These are phyloP conservation scores for Calliopsis andreniformis DNA, from an alignment of 1,140 invertebrate species.

Conservation along the genomic window DNA sequence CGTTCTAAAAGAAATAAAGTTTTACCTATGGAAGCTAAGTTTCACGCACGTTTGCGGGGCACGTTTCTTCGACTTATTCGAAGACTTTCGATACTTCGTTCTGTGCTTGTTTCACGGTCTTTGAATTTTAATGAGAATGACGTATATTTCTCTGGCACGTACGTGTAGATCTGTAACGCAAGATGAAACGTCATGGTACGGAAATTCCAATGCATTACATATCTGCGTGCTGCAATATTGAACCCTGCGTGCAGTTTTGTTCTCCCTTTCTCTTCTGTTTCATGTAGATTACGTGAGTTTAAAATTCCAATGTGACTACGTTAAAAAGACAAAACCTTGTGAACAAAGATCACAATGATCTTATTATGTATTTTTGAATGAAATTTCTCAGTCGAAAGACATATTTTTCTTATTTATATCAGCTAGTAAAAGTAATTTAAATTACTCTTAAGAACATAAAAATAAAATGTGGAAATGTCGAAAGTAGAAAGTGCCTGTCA, in stretches of 20 bases:
- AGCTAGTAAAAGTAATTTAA: too few species aligned
- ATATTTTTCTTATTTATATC: too few species aligned
- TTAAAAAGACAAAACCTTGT: too few species aligned
- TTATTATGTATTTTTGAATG: too few species aligned
- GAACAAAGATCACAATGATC: too few species aligned
- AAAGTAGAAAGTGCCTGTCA: too few species aligned
- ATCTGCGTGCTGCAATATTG: background rate
- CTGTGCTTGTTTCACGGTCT: slow-evolving; percentile 14
- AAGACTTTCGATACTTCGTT: slow-evolving; percentile 7
- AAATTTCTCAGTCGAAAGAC: too few species aligned
- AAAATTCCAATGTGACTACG: too few species aligned
- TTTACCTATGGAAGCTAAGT: background rate
- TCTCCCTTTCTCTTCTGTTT: background rate
- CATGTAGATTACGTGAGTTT: background rate
- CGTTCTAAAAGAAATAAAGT: slow-evolving; percentile 1
- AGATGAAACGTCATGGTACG: background rate
- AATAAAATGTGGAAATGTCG: too few species aligned
- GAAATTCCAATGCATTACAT: background rate
- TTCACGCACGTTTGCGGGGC: background rate
- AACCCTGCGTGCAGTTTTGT: background rate
- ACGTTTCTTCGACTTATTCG: slow-evolving; percentile 1
- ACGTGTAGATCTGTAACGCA: background rate
- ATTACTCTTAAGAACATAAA: too few species aligned
- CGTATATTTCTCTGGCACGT: background rate
- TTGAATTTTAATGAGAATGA: slow-evolving; percentile 38